Base-by-base conservation (phyloP, 2,888 invertebrate genomes). In the Erannis defoliaria region DNA sequence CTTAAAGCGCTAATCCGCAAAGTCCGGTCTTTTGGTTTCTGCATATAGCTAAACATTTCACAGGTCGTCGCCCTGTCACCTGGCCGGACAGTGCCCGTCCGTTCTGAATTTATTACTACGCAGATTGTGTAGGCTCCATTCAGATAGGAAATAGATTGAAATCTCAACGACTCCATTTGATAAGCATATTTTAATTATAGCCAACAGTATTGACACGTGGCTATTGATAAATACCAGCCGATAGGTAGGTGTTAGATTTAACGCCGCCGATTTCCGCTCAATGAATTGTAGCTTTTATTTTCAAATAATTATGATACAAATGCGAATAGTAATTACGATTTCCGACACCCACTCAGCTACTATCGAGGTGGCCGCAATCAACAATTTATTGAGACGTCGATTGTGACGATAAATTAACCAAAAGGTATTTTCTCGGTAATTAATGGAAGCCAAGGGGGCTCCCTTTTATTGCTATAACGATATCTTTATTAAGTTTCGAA, bases 311-410 rank as follows among this genome's bases (percentile, higher is more conserved):
- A 10, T 56, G 53, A 55, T 56, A 63, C 68, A 74, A 75, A 77
- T 70, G 76, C 75, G 72, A 76, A 77, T 73, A 75, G 67, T 68
- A 72, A 77, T 77, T 69, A 77, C 66, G 71, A 80, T 79, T 78
- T 73, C 66, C 66, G 67, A 73, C 72, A 73, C 77, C 76, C 74
- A 81, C 78, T 80, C 71, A 66, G 74, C 79, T 72, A 78, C 69
- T 76, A 78, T 70, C 65, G 68, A 73, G 73, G 74, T 76, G 77
- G 77, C 76, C 77, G 76, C 81, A 83, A 83, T 82, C 80, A 80
- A 80, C 78, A 85, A 88, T 88, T 89, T 86, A 88, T 86, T 78
- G 78, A 80, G 82, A 81, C 82, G 72, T 84, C 79, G 81, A 84
- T 84, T 78, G 77, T 77, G 72, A 71, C 80, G 71, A 83, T 88